Evolutionary conservation across 2,888 invertebrate genomes (phyloP), one percentile per base, ranked within the genome.

Genomic region (Baccha elongata): DNA sequence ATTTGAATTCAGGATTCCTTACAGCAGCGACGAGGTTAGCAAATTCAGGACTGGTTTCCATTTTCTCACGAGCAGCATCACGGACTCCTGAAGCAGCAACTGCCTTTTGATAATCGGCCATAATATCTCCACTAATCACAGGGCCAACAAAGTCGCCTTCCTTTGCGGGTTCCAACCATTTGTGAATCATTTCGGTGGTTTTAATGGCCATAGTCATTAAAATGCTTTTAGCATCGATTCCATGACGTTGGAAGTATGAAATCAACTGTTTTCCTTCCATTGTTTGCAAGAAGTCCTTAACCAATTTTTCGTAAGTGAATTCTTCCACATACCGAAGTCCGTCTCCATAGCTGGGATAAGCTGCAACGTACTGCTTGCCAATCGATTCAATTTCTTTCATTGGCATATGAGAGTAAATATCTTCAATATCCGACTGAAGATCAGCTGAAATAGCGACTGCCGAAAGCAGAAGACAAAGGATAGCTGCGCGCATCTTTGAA

Each of bases 361-460:
- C 11, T 42, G 58, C 35, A n/a, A 52, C 40, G 19, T 67, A 67
- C n/a, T 67, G 21, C 29, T 52, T 37, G 6, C 50, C 35, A 17
- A 67, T 52, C 15, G 52, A 42, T 32, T 26, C 42, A 11, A 67
- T 67, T 17, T 53, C 26, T 3, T 67, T 44, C 15, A 53, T 53
- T 29, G 67, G 67, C 21, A 67, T 44, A 17, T 67, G 67, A 2
- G 40, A n/a, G 3, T 11, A 13, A 7, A 67, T 29, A 42, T 53
- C 67, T 1, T 67, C 67, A 19, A 67, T n/a, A 10, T 42, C 67
- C n/a, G 26, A 3, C 3, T 42, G 40, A 19, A 67, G 52, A 26
- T 67, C 42, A 10, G 67, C 67, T 13, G 67, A 53, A 52, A 40
- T 13, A n/a, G 42, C 60, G 7, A 44, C 17, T 44, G n/a, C 60